These are phyloP conservation scores for Thysanoteuthis rhombus DNA, from an alignment of 2,888 invertebrate species.

Conservation along the genomic window DNA sequence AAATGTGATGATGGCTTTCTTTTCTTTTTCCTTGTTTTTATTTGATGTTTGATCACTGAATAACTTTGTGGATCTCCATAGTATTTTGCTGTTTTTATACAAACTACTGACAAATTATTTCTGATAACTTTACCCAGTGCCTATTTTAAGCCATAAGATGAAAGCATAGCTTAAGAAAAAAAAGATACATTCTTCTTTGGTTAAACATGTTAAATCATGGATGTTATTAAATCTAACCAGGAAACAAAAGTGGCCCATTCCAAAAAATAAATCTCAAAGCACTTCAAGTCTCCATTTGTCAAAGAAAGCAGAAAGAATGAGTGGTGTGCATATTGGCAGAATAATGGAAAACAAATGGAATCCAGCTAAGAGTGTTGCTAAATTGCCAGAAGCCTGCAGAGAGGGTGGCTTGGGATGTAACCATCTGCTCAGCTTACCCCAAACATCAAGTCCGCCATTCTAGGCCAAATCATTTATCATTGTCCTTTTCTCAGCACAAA, in stretches of 20 bases:
- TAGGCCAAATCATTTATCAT: background rate
- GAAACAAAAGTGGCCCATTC: background rate
- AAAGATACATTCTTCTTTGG: background rate
- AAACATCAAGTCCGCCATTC: background rate
- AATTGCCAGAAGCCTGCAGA: background rate
- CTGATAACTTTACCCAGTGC: background rate
- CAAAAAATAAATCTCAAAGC: background rate
- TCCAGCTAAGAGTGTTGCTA: background rate
- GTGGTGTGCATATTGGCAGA: background rate
- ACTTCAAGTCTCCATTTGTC: background rate
- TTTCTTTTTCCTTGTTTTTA: background rate
- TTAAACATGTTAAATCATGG: background rate
- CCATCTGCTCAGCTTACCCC: background rate
- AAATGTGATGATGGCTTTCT: background rate
- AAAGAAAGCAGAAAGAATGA: background rate
- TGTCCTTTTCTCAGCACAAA: too few species aligned
- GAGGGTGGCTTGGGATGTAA: background rate
- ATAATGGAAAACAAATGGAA: background rate
- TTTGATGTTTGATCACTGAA: background rate
- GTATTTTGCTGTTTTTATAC: background rate
- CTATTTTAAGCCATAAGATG: background rate
- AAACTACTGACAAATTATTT: background rate
- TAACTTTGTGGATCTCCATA: background rate
- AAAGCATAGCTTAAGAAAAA: background rate
- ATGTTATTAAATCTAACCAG: background rate